Conservation (phyloP, 1,140 invertebrate species). For the Frieseomelitta varia region DNA sequence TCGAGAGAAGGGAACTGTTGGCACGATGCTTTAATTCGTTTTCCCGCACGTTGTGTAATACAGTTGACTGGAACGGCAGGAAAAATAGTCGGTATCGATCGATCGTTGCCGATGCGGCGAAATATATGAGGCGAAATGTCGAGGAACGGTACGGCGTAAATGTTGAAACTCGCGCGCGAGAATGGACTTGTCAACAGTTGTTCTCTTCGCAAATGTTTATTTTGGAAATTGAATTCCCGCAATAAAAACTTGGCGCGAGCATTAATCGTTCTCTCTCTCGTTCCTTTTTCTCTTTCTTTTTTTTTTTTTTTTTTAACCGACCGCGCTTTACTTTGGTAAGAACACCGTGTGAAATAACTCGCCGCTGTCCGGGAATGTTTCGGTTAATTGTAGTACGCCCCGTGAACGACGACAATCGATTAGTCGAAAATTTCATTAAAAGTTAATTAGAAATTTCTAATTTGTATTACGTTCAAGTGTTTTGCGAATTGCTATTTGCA, state of each 20-base stretch:
- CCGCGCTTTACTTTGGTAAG: conserved; percentile 1
- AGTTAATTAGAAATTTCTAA: not conserved
- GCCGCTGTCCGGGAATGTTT: not conserved
- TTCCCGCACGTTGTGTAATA: not conserved
- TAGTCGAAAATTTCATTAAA: not conserved
- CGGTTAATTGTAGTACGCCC: not conserved
- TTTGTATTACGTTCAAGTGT: not conserved
- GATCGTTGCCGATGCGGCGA: not conserved
- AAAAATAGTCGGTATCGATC: conserved; percentile 32
- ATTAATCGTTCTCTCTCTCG: conserved; percentile 7
- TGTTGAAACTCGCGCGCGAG: conserved; percentile 1
- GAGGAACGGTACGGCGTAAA: conserved; percentile 14
- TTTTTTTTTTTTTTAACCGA: not conserved
- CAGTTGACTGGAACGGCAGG: not conserved
- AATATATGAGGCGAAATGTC: conserved; percentile 26
- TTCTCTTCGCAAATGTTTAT: conserved; percentile 24
- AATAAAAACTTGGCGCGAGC: conserved; percentile 24
- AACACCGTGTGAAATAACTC: conserved; percentile 12
- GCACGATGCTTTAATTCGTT: not conserved
- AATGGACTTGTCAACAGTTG: conserved; percentile 13
- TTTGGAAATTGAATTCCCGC: conserved; percentile 30
- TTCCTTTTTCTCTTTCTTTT: not conserved
- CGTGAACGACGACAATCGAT: not conserved
- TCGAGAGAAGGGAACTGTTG: not conserved
- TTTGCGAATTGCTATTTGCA: not conserved